phyloP scores from a whole-genome alignment of 1,140 invertebrate species.

The Wiebesia pumilae region DNA sequence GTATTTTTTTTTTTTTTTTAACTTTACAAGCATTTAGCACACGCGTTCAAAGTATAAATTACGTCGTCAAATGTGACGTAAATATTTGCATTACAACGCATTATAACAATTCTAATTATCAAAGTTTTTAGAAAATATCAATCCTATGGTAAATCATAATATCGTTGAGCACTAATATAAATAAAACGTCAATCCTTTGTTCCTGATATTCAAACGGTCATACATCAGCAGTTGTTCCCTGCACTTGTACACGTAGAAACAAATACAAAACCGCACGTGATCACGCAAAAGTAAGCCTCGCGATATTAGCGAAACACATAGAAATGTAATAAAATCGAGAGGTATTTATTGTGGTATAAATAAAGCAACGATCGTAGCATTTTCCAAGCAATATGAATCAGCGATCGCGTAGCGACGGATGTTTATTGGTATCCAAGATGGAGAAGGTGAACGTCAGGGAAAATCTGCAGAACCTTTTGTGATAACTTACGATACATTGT shows the following conservation, averaged over 20 bases:
- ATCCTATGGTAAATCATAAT: not conserved
- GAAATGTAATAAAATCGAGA: not conserved
- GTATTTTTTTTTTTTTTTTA: too few relatives aligned
- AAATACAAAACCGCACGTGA: not conserved
- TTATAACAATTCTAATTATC: too few relatives aligned
- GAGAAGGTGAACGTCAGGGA: slow-evolving; percentile 56
- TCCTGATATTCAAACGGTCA: not conserved
- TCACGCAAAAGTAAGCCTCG: not conserved
- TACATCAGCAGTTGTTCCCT: not conserved
- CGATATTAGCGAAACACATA: not conserved
- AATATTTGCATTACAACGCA: not conserved
- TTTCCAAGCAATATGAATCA: slow-evolving; percentile 7
- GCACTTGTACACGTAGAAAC: not conserved
- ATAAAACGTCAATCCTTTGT: not conserved
- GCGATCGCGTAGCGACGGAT: slow-evolving; percentile 10
- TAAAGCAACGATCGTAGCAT: not conserved
- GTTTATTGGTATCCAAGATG: slow-evolving; percentile 66
- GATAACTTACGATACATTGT: slow-evolving; percentile 70
- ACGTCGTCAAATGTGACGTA: not conserved
- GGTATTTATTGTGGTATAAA: not conserved
- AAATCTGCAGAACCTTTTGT: slow-evolving; percentile 64
- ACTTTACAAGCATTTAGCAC: too few relatives aligned
- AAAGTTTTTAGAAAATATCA: not conserved
- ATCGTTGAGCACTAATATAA: not conserved
- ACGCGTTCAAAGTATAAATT: not conserved